A percentile compares a stretch with the other conserved stretches of the same genome.
phyloP scores from a whole-genome alignment of 1,140 invertebrate species.

The Paraescarpia echinospica region DNA sequence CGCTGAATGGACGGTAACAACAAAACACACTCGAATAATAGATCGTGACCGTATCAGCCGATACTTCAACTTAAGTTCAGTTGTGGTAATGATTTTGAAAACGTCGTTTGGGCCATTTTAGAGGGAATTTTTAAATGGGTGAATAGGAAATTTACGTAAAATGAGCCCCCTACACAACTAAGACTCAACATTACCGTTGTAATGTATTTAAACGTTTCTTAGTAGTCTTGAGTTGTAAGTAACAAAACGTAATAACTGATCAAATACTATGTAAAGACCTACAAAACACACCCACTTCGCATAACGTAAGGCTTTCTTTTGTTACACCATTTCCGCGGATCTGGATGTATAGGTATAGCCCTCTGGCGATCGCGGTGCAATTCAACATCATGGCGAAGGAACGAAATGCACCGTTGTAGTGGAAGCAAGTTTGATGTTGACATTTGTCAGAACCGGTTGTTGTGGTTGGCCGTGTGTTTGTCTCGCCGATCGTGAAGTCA shows the following conservation, averaged over 20 bases:
- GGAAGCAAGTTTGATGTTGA: too few relatives aligned
- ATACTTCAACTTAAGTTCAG: background rate
- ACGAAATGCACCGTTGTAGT: too few relatives aligned
- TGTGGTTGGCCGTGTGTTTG: too few relatives aligned
- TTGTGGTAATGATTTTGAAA: background rate
- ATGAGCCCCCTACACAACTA: background rate
- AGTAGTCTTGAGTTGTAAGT: background rate
- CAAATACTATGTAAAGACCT: background rate
- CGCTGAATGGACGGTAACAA: background rate
- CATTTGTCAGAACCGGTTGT: too few relatives aligned
- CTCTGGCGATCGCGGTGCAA: background rate
- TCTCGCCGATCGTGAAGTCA: too few relatives aligned
- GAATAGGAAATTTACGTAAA: background rate
- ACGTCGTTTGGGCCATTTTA: background rate
- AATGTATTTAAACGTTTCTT: background rate
- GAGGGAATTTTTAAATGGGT: background rate
- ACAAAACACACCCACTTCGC: background rate
- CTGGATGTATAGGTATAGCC: background rate
- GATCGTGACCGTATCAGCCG: too few relatives aligned
- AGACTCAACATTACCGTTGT: background rate
- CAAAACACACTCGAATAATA: background rate
- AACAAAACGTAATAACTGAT: background rate
- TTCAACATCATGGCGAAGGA: background rate
- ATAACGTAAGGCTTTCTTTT: background rate
- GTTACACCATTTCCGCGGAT: background rate